phyloP scores from a whole-genome alignment of 92 coral and sea anemone genomes.

The Hydrozoanthus gracilis region DNA sequence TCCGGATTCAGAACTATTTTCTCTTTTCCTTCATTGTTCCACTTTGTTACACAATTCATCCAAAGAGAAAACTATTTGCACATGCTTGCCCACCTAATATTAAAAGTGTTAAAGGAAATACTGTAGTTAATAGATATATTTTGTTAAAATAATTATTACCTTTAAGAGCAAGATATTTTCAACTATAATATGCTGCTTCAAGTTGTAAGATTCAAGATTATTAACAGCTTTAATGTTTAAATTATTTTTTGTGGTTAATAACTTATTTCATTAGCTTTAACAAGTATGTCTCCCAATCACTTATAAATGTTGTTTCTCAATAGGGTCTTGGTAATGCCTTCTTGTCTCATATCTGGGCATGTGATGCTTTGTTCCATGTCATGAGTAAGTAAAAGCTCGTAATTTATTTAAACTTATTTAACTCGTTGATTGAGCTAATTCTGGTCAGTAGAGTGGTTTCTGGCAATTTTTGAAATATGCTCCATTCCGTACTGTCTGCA shows the following conservation, averaged over 20 bases:
- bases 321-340: conserved; percentile 99
- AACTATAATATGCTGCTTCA: too few relatives aligned
- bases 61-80: neutral
- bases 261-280: neutral
- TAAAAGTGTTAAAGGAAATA: neutral
- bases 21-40: too few relatives aligned
- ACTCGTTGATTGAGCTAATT: too few relatives aligned
- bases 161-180: too few relatives aligned
- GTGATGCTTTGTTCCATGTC: conserved; percentile 96
- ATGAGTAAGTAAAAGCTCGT: conserved; percentile 79
- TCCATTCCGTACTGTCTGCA: too few relatives aligned
- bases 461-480: too few relatives aligned
- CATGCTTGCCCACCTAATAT: neutral
- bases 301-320: neutral
- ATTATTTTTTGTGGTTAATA: neutral
- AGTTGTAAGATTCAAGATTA: too few relatives aligned
- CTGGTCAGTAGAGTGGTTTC: too few relatives aligned
- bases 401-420: too few relatives aligned
- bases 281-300: neutral
- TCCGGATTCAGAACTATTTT: too few relatives aligned
- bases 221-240: neutral
- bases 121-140: neutral
- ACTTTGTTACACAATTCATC: too few relatives aligned
- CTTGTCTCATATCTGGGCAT: conserved; percentile 96
- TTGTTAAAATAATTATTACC: too few relatives aligned